phyloP scores from a whole-genome alignment of 2,113 vertebrate species.

The Amia ocellicauda region DNA sequence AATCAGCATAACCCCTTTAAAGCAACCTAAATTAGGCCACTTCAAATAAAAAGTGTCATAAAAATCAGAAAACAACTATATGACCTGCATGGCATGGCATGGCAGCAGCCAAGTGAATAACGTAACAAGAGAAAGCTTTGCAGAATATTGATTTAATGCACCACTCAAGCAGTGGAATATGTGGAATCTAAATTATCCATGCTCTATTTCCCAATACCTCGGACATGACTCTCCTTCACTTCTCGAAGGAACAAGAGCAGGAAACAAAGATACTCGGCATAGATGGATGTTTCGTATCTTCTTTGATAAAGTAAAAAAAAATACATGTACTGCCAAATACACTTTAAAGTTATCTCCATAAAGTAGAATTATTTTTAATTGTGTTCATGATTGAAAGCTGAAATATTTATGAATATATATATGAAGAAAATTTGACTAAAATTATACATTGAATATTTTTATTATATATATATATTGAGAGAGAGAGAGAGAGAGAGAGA shows the following conservation, averaged over 20 bases:
- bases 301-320: neutral
- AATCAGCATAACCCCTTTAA: conserved; percentile 43
- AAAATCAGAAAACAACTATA: conserved; percentile 61
- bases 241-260: conserved; percentile 57
- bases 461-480: too few relatives aligned
- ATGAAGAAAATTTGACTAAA: too few relatives aligned
- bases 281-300: neutral
- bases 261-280: conserved; percentile 3
- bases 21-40: conserved; percentile 56
- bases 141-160: conserved; percentile 93
- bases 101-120: conserved; percentile 84
- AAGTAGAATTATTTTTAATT: too few relatives aligned
- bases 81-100: conserved; percentile 75
- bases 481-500: too few relatives aligned
- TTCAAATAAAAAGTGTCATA: conserved; percentile 58
- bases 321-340: neutral
- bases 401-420: too few relatives aligned
- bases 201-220: conserved; percentile 87
- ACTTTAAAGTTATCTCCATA: too few relatives aligned
- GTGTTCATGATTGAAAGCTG: too few relatives aligned
- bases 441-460: too few relatives aligned
- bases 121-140: conserved; percentile 84
- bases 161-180: conserved; percentile 78
- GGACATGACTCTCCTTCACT: conserved; percentile 73
- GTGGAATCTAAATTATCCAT: conserved; percentile 78